Conservation (phyloP, 2,888 invertebrate species). For the Escarpia spicata region DNA sequence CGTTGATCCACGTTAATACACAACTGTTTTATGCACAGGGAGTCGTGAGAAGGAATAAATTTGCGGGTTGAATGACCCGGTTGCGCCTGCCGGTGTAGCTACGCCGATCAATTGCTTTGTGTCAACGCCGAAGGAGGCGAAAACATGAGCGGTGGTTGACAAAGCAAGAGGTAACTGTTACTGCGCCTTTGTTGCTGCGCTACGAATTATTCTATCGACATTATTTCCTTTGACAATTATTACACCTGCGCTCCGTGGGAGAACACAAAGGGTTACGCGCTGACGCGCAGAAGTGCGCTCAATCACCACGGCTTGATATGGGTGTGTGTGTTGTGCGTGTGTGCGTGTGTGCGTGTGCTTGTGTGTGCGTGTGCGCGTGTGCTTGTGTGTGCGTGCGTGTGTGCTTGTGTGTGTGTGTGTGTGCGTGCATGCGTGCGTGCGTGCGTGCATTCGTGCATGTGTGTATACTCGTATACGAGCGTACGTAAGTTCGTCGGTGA, state of each 20-base stretch:
- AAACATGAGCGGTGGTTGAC: not conserved
- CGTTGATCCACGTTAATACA: not conserved
- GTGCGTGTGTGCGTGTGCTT: too few species aligned
- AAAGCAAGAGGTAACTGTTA: not conserved
- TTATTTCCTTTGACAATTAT: not conserved
- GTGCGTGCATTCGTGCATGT: too few species aligned
- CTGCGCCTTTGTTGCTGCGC: not conserved
- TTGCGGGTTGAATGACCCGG: slow-evolving; percentile 8
- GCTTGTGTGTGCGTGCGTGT: too few species aligned
- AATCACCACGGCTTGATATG: not conserved
- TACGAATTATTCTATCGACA: not conserved
- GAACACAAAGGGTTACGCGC: not conserved
- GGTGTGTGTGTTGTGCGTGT: too few species aligned
- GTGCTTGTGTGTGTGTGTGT: too few species aligned
- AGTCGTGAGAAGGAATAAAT: not conserved
- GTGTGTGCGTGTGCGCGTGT: too few species aligned
- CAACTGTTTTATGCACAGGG: not conserved
- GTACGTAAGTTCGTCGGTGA: too few species aligned
- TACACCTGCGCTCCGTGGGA: not conserved
- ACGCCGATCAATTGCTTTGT: not conserved
- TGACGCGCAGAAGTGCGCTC: not conserved
- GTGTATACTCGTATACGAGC: too few species aligned
- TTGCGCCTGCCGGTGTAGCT: not conserved
- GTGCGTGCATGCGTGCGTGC: too few species aligned
- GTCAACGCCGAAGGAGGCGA: not conserved